A percentile compares a stretch with the other conserved stretches of the same genome.
Evolutionary conservation across 2,888 invertebrate genomes (phyloP).

Genomic region (Troides oblongomaculatus): DNA sequence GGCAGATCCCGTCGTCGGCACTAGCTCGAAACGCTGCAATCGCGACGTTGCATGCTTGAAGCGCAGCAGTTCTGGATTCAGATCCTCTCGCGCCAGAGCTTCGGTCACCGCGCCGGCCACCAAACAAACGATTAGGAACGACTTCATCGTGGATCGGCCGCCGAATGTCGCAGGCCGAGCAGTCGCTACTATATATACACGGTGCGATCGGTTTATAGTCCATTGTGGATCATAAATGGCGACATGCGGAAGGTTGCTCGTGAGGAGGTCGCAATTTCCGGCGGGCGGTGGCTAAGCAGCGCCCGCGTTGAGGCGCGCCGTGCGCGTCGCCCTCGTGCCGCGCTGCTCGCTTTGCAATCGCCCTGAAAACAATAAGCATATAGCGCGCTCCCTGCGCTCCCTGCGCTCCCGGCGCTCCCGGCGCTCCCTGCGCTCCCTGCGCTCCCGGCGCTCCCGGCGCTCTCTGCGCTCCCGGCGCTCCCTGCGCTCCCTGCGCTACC

Average conservation of each 20-base stretch:
- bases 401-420: too few species aligned
- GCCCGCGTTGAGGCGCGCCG: neutral
- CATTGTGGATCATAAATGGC: constrained; percentile 22
- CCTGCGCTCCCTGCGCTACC: too few species aligned
- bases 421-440: too few species aligned
- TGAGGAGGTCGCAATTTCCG: neutral
- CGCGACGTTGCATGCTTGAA: constrained; percentile 70
- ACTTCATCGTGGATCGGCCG: constrained; percentile 57
- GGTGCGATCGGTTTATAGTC: constrained; percentile 14
- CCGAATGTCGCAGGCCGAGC: constrained; percentile 5
- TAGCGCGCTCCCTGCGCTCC: too few species aligned
- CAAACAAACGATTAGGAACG: constrained; percentile 52
- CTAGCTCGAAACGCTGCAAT: constrained; percentile 68
- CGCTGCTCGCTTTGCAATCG: constrained; percentile 12
- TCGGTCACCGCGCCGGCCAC: constrained; percentile 58
- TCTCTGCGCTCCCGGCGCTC: too few species aligned
- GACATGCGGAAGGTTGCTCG: constrained; percentile 8
- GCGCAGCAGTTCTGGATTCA: constrained; percentile 59
- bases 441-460: too few species aligned
- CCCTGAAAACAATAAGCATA: constrained; percentile 3
- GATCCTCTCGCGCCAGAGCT: constrained; percentile 67
- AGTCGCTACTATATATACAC: constrained; percentile 13
- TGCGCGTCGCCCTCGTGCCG: neutral
- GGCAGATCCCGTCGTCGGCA: constrained; percentile 64
- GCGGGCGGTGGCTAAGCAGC: neutral